These are phyloP conservation scores for Hirtodrosophila cameraria DNA, from an alignment of 2,888 invertebrate species.

Conservation along the genomic window DNA sequence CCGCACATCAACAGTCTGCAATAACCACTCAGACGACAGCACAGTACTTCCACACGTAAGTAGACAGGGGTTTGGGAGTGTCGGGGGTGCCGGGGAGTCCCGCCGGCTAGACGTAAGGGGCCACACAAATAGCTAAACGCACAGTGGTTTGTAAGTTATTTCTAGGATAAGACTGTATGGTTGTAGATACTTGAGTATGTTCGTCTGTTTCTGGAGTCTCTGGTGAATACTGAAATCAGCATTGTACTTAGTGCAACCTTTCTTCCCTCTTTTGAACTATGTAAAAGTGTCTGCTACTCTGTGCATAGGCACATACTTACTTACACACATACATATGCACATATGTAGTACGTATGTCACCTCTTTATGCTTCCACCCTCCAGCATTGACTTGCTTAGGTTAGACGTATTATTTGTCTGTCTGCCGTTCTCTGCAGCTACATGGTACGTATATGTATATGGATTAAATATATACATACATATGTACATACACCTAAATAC, in stretches of 20 bases:
- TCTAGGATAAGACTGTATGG: background rate
- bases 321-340: background rate
- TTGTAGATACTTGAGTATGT: slow-evolving; percentile 6
- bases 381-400: slow-evolving; percentile 6
- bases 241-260: slow-evolving; percentile 5
- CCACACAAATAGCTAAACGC: slow-evolving; percentile 8
- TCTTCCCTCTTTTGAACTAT: background rate
- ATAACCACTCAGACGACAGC: slow-evolving; percentile 56
- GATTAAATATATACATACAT: background rate
- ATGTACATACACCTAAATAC: background rate
- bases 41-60: slow-evolving; percentile 30
- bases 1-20: slow-evolving; percentile 51
- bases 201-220: slow-evolving; percentile 3
- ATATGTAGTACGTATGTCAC: background rate
- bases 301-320: background rate
- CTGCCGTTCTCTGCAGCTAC: background rate
- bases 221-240: slow-evolving; percentile 9
- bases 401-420: slow-evolving; percentile 33
- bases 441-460: background rate
- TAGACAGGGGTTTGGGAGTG: background rate
- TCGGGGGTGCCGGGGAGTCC: slow-evolving; percentile 8
- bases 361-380: background rate
- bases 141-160: slow-evolving; percentile 26
- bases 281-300: background rate
- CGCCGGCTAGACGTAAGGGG: slow-evolving; percentile 28